phyloP scores from a whole-genome alignment of 2,797 vertebrate genomes.

The Falco peregrinus region DNA sequence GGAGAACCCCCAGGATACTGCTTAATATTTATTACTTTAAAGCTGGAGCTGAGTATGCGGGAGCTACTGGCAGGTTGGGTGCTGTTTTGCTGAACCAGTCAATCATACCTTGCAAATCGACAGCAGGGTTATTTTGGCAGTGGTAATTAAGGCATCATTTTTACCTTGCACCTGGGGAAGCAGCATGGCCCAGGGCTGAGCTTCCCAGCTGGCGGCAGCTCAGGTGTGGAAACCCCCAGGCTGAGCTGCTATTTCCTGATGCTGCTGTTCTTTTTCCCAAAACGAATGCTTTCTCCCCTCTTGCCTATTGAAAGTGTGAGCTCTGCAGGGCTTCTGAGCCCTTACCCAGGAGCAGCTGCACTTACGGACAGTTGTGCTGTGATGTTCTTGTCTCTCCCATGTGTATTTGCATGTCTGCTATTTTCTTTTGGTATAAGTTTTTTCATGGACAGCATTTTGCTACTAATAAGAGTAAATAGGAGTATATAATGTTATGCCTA shows the following conservation, averaged over 20 bases:
- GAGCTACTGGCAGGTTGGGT: neutral
- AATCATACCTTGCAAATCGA: neutral
- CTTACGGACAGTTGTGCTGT: neutral
- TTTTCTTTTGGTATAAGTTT: neutral
- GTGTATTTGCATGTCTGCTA: neutral
- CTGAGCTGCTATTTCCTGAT: neutral
- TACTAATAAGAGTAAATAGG: neutral
- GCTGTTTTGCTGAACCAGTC: neutral
- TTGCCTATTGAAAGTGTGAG: neutral
- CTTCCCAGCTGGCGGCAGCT: neutral
- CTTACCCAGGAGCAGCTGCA: no score
- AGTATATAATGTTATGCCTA: neutral
- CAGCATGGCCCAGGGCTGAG: neutral
- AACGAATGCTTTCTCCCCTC: rapidly evolving
- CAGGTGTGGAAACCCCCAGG: neutral
- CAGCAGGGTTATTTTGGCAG: neutral
- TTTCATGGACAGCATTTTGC: neutral
- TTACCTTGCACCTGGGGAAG: neutral
- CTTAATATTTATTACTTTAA: neutral
- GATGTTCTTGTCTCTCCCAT: neutral
- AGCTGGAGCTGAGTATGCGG: neutral
- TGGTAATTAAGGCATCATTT: neutral
- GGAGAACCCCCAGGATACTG: neutral
- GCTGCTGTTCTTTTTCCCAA: neutral
- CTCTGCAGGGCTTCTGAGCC: neutral